Base-by-base conservation (phyloP, 2,797 vertebrate genomes). In the Heterohyrax brucei region DNA sequence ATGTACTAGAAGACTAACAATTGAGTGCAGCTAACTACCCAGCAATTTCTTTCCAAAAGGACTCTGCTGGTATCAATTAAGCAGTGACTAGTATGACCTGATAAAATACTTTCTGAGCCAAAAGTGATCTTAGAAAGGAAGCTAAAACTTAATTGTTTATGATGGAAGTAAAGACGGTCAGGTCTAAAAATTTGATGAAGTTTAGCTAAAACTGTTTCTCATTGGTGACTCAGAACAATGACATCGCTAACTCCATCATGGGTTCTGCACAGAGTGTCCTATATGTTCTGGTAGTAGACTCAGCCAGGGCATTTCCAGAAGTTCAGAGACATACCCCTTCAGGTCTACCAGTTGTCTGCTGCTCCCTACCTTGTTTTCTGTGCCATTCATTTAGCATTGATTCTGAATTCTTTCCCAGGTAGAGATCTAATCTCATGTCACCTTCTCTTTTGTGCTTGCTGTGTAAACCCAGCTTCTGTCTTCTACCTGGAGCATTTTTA, bases 81-180 rank as follows among this genome's bases (percentile, higher is more conserved):
- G 59, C 64, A 92, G 33, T 48, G 33, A 87, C 72, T 95, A 93
- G 91, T 93, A 92, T 39, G 78, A 93, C 72, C 81, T 86, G 75
- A 50, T 91, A 96, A 89, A 92, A 95, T 64, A 66, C 33, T 91
- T 95, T 93, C 68, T 81, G 82, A 76, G 80, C 78, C 88, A 91
- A 84, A 87, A 87, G 56, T 81, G 18, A 2, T 64, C 86, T 96
- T 68, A 50, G 72, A 95, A 91, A 81, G 61, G 48, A 68, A 89
- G 79, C 61, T 79, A 91, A 88, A 72, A 79, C 26, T 30, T 82
- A 48, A 68, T 76, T 76, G 53, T 91, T 93, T 91, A n/a, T n/a
- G 82, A 93, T 64, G 50, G 39, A 88, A 96, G 33, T 18, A 33
- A 94, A 90, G 61, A 92, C 48, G 86, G 24, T 53, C 19, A 87